A percentile compares a stretch with the other conserved stretches of the same genome.
Conservation (phyloP, 2,888 invertebrate species). For the Chironomus riparius region DNA sequence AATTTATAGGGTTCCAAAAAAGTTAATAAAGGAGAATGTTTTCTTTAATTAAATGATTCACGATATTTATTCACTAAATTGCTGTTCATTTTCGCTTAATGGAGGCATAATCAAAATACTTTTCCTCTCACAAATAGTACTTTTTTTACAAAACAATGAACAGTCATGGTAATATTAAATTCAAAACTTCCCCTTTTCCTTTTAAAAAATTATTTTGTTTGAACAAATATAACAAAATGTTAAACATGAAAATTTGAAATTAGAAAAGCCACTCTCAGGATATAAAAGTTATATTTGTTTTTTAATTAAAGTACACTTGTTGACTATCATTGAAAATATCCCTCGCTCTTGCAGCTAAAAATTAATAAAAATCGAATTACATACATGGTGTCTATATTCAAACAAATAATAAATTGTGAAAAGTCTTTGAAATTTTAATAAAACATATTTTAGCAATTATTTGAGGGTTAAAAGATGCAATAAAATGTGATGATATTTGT, state of each 20-base stretch:
- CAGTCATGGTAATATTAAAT: too few species aligned
- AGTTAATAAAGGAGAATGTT: too few species aligned
- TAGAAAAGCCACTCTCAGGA: neutral
- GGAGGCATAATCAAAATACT: too few species aligned
- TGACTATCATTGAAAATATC: neutral
- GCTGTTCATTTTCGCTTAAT: too few species aligned
- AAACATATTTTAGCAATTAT: constrained; percentile 22
- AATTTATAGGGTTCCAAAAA: too few species aligned
- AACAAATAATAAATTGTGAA: constrained; percentile 18
- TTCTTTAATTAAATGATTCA: too few species aligned
- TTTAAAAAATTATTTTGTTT: neutral
- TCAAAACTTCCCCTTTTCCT: too few species aligned
- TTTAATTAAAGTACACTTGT: constrained; percentile 22
- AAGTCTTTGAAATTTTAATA: constrained; percentile 24
- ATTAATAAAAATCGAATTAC: constrained; percentile 23
- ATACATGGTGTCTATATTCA: constrained; percentile 6
- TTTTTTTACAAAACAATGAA: too few species aligned
- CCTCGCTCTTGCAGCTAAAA: neutral
- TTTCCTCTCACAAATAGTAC: too few species aligned
- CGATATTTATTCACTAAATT: too few species aligned
- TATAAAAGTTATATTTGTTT: constrained; percentile 2
- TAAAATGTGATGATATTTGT: neutral
- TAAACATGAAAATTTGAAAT: neutral
- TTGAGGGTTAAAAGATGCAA: neutral
- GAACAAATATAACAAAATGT: neutral